phyloP scores from a whole-genome alignment of 2,113 vertebrate species.

The Rhineura floridana region DNA sequence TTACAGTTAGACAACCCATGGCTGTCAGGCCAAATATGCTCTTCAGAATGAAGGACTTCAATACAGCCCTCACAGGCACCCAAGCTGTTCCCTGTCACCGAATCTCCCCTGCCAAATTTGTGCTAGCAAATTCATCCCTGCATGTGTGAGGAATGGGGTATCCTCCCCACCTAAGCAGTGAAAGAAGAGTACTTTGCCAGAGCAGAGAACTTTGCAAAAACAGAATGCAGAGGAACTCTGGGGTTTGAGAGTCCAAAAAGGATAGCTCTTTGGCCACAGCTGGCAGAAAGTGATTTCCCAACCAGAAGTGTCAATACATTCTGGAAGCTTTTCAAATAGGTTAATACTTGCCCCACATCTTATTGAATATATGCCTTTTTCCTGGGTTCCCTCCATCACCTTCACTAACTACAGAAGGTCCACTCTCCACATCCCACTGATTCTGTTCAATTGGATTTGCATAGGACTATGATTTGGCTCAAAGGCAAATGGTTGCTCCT shows the following conservation, averaged over 20 bases:
- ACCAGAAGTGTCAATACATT: neutral
- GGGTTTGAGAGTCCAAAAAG: neutral
- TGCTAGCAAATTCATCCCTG: too few relatives aligned
- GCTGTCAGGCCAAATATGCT: too few relatives aligned
- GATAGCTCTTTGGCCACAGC: neutral
- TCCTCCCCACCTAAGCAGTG: too few relatives aligned
- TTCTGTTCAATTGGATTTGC: neutral
- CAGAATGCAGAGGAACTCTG: neutral
- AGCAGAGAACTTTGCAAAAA: too few relatives aligned
- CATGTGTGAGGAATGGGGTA: too few relatives aligned
- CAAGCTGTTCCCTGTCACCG: too few relatives aligned
- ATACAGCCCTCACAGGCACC: too few relatives aligned
- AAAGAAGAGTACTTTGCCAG: too few relatives aligned
- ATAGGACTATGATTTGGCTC: neutral
- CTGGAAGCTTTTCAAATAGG: neutral
- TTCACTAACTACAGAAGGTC: neutral
- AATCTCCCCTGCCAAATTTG: too few relatives aligned
- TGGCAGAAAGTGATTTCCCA: neutral
- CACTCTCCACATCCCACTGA: neutral
- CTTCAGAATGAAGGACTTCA: too few relatives aligned
- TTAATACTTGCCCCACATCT: slow-evolving; percentile 9
- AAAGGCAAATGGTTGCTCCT: neutral
- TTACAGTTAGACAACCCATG: too few relatives aligned
- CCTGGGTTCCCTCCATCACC: neutral
- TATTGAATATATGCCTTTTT: neutral